phyloP scores from a whole-genome alignment of 2,113 vertebrate species.

The Hippocampus mohnikei region DNA sequence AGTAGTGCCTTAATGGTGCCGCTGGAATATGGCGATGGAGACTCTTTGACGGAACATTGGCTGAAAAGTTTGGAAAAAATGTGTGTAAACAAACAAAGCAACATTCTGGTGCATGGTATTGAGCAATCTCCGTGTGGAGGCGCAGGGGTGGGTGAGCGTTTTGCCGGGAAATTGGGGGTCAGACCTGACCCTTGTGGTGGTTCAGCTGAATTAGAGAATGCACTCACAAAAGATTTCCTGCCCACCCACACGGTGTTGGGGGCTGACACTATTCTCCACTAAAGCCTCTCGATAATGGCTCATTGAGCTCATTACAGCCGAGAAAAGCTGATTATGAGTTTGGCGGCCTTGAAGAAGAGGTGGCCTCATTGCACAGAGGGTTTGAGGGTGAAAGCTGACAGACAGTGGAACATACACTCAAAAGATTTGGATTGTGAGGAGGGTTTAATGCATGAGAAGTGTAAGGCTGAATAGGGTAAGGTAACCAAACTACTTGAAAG shows the following conservation, averaged over 20 bases:
- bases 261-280: conserved; percentile 35
- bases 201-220: conserved; percentile 29
- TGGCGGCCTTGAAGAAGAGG: conserved; percentile 12
- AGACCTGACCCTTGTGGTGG: not conserved
- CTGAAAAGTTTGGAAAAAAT: not conserved
- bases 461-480: not conserved
- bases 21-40: not conserved
- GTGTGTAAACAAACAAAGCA: not conserved
- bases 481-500: not conserved
- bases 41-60: not conserved
- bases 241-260: conserved; percentile 25
- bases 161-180: conserved; percentile 1
- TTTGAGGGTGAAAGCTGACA: not conserved
- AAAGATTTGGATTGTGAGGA: not conserved
- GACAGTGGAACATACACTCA: not conserved
- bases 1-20: not conserved
- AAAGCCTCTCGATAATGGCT: conserved; percentile 48
- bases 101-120: not conserved
- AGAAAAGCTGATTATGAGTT: conserved; percentile 58
- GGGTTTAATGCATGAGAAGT: not conserved
- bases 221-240: conserved; percentile 37
- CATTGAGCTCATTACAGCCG: conserved; percentile 48
- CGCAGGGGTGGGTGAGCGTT: not conserved
- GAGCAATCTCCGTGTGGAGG: not conserved
- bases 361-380: not conserved